phyloP scores from a whole-genome alignment of 2,888 invertebrate genomes.

The Morinoia aosen region DNA sequence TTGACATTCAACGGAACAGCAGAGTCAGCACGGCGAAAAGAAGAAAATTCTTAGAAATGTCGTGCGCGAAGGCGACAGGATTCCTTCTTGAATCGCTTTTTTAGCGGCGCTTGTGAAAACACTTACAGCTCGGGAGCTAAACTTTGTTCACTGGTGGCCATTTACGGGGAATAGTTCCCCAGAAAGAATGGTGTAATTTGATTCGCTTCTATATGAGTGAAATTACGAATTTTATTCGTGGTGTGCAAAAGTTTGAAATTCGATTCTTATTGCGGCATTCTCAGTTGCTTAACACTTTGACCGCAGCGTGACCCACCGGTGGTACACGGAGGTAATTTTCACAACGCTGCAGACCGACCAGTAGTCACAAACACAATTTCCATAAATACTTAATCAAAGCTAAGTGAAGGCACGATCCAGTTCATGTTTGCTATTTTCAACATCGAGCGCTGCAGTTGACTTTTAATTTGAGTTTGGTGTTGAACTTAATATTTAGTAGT shows the following conservation, averaged over 20 bases:
- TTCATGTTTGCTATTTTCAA: too few relatives aligned
- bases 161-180: neutral
- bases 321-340: too few relatives aligned
- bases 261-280: neutral
- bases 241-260: neutral
- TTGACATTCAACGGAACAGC: neutral
- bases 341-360: too few relatives aligned
- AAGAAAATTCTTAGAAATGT: neutral
- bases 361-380: too few relatives aligned
- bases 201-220: neutral
- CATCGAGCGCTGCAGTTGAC: too few relatives aligned
- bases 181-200: neutral
- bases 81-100: neutral
- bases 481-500: too few relatives aligned
- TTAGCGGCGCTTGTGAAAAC: neutral
- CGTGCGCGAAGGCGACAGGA: neutral
- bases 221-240: neutral
- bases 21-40: neutral
- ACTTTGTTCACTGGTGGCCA: neutral
- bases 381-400: too few relatives aligned
- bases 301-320: too few relatives aligned
- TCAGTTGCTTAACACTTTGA: too few relatives aligned
- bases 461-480: too few relatives aligned
- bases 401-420: too few relatives aligned
- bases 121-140: neutral